phyloP scores from a whole-genome alignment of 2,888 invertebrate species.

The Drosophila borborema region DNA sequence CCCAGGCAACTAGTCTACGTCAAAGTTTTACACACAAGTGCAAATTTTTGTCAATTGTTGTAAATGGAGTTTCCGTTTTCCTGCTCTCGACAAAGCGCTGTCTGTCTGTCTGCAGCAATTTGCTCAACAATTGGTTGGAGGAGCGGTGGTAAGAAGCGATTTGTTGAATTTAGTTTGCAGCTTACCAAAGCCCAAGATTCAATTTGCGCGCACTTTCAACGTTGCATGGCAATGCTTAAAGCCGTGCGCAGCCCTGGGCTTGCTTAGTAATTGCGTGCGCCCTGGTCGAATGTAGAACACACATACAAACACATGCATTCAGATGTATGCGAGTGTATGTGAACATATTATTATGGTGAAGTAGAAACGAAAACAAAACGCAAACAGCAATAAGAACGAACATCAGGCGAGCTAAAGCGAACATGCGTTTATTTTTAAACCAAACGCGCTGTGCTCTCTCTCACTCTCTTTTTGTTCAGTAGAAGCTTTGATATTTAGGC shows the following conservation, averaged over 20 bases:
- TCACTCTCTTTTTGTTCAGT: constrained; percentile 20
- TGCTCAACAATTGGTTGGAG: constrained; percentile 42
- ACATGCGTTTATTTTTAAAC: constrained; percentile 57
- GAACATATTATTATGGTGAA: constrained; percentile 39
- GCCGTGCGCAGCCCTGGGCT: constrained; percentile 38
- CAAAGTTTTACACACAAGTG: constrained; percentile 71
- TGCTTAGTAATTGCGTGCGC: constrained; percentile 21
- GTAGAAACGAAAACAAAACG: constrained; percentile 58
- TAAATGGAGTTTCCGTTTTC: constrained; percentile 68
- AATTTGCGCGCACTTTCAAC: constrained; percentile 52
- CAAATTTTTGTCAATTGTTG: constrained; percentile 77
- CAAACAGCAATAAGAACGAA: constrained; percentile 49
- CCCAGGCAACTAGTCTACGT: constrained; percentile 20
- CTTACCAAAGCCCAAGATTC: constrained; percentile 27
- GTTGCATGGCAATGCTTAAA: constrained; percentile 14
- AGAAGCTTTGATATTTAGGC: constrained; percentile 40
- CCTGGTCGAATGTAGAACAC: constrained; percentile 48
- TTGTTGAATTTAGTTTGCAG: constrained; percentile 41
- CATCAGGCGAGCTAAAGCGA: constrained; percentile 46
- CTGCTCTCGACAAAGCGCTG: constrained; percentile 37
- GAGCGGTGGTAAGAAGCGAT: constrained; percentile 25
- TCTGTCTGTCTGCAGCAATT: constrained; percentile 48
- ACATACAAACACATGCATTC: not conserved
- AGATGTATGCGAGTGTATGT: not conserved
- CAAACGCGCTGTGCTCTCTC: constrained; percentile 27